Percentiles rank a stretch among this genome's conserved stretches.
These are phyloP conservation scores for Coreoperca whiteheadi DNA, from an alignment of 2,113 vertebrate species.

Conservation along the genomic window DNA sequence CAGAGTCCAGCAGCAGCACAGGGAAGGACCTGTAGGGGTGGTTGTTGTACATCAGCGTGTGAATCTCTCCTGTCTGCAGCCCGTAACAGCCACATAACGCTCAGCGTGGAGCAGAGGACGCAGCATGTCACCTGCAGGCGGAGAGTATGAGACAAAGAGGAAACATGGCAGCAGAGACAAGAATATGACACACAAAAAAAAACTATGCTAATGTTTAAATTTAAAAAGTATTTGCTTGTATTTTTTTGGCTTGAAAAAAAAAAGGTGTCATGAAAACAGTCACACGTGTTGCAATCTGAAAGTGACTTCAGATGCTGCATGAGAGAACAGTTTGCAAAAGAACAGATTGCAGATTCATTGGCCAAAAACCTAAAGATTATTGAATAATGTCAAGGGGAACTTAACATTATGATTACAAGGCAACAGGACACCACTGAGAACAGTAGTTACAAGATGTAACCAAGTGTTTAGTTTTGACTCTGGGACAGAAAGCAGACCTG, in stretches of 20 bases:
- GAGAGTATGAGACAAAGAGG: background rate
- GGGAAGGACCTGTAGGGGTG: conserved; percentile 95
- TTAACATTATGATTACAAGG: background rate
- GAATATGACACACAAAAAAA: too few relatives aligned
- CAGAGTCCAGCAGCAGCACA: conserved; percentile 91
- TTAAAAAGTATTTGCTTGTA: background rate
- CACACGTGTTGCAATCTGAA: conserved; percentile 2
- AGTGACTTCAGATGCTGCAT: background rate
- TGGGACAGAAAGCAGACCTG: too few relatives aligned
- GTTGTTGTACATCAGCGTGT: conserved; percentile 93
- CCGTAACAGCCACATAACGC: conserved; percentile 93
- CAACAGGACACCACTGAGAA: background rate
- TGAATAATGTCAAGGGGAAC: background rate
- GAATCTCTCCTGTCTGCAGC: conserved; percentile 93
- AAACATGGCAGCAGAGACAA: too few relatives aligned
- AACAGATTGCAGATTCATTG: background rate
- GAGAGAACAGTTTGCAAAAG: background rate
- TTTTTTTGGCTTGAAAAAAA: background rate
- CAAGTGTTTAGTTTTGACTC: too few relatives aligned
- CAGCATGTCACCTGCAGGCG: conserved; percentile 84
- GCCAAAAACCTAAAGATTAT: background rate
- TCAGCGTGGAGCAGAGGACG: conserved; percentile 90
- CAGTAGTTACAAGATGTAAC: too few relatives aligned
- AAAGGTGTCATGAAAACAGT: background rate
- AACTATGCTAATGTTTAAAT: too few relatives aligned